Conservation (phyloP, 2,797 vertebrate genomes). For the Dermochelys coriacea region DNA sequence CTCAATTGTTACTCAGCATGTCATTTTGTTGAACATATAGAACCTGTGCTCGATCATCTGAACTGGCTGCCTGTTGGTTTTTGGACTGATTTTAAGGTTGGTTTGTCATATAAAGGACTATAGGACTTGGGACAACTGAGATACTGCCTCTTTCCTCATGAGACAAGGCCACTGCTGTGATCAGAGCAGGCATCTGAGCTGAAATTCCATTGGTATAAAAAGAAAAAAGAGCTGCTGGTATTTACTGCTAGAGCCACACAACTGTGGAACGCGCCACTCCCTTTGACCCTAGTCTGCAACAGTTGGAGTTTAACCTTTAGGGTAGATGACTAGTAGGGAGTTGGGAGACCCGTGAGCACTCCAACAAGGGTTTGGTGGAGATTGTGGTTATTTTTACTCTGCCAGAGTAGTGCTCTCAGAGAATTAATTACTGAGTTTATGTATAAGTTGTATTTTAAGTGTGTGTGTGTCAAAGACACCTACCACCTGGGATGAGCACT, state of each 20-base stretch:
- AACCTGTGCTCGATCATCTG: neutral
- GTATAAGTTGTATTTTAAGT: neutral
- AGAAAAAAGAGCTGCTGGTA: neutral
- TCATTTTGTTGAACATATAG: neutral
- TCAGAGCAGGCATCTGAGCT: neutral
- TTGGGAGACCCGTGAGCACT: neutral
- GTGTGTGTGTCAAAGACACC: neutral
- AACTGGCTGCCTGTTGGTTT: neutral
- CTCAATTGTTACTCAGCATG: neutral
- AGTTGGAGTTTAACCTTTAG: neutral
- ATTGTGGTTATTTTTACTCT: neutral
- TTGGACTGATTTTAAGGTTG: neutral
- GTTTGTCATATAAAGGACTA: neutral
- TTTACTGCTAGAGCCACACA: neutral
- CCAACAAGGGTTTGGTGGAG: neutral
- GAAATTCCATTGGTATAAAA: neutral
- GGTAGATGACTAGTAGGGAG: neutral
- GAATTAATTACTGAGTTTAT: neutral
- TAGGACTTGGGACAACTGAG: neutral
- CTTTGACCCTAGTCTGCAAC: slow-evolving; percentile 54
- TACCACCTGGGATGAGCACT: neutral
- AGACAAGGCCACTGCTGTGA: neutral
- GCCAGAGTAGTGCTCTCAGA: neutral
- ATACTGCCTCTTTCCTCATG: neutral
- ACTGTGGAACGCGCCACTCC: slow-evolving; percentile 38